These are phyloP conservation scores for Tinea semifulvella DNA, from an alignment of 2,888 invertebrate genomes.

Conservation along the genomic window DNA sequence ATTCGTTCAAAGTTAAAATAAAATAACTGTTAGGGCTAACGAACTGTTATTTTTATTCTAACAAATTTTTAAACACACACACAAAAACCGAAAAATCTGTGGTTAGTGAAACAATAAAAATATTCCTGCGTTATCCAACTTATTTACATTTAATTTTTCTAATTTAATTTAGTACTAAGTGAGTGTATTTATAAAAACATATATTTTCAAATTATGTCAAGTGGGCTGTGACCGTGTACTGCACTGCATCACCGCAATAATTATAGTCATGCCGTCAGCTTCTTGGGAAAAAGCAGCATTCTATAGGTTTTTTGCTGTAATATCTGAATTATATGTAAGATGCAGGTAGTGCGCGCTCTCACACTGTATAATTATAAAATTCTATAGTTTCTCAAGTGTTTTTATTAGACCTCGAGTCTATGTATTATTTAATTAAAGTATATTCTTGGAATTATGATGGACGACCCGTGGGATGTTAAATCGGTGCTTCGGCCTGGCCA, in stretches of 20 bases:
- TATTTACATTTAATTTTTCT: too few species aligned
- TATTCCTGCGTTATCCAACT: too few species aligned
- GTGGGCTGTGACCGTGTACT: background rate
- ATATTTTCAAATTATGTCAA: too few species aligned
- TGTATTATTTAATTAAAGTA: constrained; percentile 17
- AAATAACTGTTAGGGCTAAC: too few species aligned
- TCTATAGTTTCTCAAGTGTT: background rate
- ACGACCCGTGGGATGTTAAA: constrained; percentile 60
- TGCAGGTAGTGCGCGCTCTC: background rate
- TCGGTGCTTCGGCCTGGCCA: constrained; percentile 45
- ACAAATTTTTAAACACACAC: too few species aligned
- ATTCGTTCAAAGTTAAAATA: too few species aligned
- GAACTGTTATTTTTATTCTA: too few species aligned
- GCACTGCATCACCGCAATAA: constrained; percentile 2
- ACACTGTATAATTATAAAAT: background rate
- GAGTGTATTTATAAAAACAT: too few species aligned
- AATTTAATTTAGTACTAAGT: too few species aligned
- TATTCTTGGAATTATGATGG: constrained; percentile 30
- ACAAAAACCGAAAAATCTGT: too few species aligned
- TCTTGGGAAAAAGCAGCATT: background rate
- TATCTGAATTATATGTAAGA: background rate
- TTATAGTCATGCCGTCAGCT: constrained; percentile 5
- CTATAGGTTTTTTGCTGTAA: background rate
- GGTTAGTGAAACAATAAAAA: too few species aligned
- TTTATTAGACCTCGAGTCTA: background rate